Percentiles rank a stretch among this genome's conserved stretches.
These are phyloP conservation scores for Dione juno DNA, from an alignment of 2,888 invertebrate species.

Conservation along the genomic window DNA sequence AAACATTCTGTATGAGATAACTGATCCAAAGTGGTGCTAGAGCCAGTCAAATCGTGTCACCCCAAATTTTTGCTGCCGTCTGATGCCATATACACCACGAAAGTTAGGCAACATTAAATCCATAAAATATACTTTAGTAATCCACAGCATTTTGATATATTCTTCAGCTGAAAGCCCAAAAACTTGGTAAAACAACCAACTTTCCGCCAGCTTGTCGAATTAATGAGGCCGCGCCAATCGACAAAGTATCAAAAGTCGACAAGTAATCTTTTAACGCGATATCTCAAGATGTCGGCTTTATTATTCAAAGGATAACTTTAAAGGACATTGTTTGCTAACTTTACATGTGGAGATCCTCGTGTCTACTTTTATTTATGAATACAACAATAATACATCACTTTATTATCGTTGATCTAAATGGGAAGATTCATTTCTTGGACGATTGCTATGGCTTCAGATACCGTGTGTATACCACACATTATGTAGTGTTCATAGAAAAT, in stretches of 20 bases:
- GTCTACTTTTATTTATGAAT: background rate
- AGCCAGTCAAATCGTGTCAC: too few relatives aligned
- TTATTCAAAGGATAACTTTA: constrained; percentile 18
- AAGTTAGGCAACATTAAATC: too few relatives aligned
- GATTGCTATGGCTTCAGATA: too few relatives aligned
- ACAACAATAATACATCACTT: background rate
- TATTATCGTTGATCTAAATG: background rate
- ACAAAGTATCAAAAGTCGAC: constrained; percentile 17
- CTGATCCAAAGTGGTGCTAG: too few relatives aligned
- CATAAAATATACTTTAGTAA: background rate
- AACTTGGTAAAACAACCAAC: background rate
- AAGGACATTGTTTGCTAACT: background rate
- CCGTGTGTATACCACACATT: too few relatives aligned
- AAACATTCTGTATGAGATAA: too few relatives aligned
- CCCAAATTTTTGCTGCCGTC: too few relatives aligned
- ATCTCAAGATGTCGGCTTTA: constrained; percentile 1
- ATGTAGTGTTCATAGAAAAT: too few relatives aligned
- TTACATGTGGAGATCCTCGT: background rate
- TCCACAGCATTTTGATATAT: background rate
- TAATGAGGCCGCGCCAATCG: constrained; percentile 6
- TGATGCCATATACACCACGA: too few relatives aligned
- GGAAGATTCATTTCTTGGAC: background rate
- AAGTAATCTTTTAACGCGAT: constrained; percentile 19
- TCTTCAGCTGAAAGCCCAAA: background rate
- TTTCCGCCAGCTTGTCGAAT: constrained; percentile 5